Base-by-base conservation (phyloP, 1,140 invertebrate genomes). In the Oncopodura yosiiana region DNA sequence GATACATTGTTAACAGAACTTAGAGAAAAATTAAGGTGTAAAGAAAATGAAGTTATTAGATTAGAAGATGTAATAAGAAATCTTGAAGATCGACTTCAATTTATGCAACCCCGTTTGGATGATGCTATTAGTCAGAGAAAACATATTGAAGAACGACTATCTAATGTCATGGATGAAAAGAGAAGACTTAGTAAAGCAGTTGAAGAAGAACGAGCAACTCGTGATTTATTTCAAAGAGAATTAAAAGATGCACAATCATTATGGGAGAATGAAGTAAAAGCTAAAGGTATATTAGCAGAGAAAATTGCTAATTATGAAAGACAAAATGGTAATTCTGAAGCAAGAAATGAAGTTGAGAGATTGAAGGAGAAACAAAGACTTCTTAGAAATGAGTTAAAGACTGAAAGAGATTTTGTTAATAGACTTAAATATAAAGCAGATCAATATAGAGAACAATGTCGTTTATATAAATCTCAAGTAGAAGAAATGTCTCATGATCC, bases 261-360 rank as follows among this genome's bases (percentile, higher is more conserved):
- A 18, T 58, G 56, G 56, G 56, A 58, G 19, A 41, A 32, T 14
- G 56, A 58, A 42, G 49, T 58, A 1, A 58, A 58, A 36, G 50
- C 56, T 1, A 53, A 58, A 27, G 56, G 50, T 32, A 34, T 58
- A 0, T 18, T 58, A 1, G 56, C 50, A 2, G 50, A 58, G 14
- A 58, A 53, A 42, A 42, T 53, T 36, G 56, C 50, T 12, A 58
- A 53, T 12, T 58, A 46, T 49, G 56, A 53, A 38, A 45, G 50
- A 21, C 18, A 36, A 18, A 48, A 43, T 26, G 9, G 14, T 11
- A 2, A n/a, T 6, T n/a, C 29, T 3, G 41, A 58, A 1, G 11
- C 44, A 8, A 34, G 43, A 32, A 34, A 6, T 14, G 42, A 53
- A 8, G 18, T 41, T 2, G 56, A 58, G 18, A 29, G 37, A 36